Conservation (phyloP, 2,888 invertebrate species). For the Drosophila quinaria region DNA sequence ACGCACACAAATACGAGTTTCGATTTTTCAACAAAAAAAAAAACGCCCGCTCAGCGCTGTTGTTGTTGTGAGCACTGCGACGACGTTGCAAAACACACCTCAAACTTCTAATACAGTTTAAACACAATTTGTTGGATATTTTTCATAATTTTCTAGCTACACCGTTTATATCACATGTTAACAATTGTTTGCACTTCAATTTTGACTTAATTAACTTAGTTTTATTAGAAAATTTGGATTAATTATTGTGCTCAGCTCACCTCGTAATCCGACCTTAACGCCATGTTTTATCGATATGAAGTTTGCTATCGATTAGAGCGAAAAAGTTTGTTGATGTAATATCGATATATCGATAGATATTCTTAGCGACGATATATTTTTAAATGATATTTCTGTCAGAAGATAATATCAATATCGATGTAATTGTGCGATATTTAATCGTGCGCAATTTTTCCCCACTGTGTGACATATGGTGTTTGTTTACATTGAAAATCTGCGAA, state of each 20-base stretch:
- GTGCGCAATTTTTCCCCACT: too few species aligned
- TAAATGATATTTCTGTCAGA: too few species aligned
- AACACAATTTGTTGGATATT: conserved; percentile 3
- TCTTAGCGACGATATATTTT: too few species aligned
- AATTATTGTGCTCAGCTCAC: conserved; percentile 82
- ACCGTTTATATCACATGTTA: conserved; percentile 44
- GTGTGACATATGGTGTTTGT: too few species aligned
- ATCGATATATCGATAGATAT: too few species aligned
- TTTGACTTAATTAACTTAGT: conserved; percentile 65
- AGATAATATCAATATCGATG: too few species aligned
- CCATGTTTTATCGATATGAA: conserved; percentile 71
- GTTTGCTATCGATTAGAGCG: too few species aligned
- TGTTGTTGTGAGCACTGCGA: conserved; percentile 31
- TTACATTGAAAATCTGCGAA: too few species aligned
- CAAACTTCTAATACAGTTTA: conserved; percentile 33
- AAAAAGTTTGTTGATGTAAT: too few species aligned
- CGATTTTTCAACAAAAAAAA: conserved; percentile 68
- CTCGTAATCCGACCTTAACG: conserved; percentile 85
- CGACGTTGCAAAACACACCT: conserved; percentile 50
- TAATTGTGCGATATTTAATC: too few species aligned
- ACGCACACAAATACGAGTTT: conserved; percentile 47
- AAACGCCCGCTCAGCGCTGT: conserved; percentile 72
- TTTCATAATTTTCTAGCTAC: conserved; percentile 11
- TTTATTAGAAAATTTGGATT: conserved; percentile 55
- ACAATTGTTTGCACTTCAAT: conserved; percentile 66